These are phyloP conservation scores for Antechinus flavipes DNA, from an alignment of 2,113 vertebrate species.

Conservation along the genomic window DNA sequence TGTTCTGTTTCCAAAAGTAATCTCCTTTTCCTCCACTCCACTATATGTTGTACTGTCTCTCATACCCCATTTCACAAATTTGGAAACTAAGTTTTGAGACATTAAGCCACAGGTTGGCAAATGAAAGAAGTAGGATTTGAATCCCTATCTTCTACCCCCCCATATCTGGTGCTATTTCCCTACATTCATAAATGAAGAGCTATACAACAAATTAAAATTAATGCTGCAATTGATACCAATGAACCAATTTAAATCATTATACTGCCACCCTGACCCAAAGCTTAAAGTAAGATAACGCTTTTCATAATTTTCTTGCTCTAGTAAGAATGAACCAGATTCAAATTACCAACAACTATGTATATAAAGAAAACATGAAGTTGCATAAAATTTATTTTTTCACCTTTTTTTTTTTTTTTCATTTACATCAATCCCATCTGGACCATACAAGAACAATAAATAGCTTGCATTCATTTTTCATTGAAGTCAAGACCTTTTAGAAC, in stretches of 20 bases:
- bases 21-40: not conserved
- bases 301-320: not conserved
- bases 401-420: constrained; percentile 76
- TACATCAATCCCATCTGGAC: constrained; percentile 75
- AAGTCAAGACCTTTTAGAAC: constrained; percentile 31
- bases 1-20: not conserved
- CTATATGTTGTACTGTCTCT: not conserved
- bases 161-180: not conserved
- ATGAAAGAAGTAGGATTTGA: not conserved
- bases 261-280: not conserved
- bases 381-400: constrained; percentile 77
- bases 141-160: not conserved
- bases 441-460: constrained; percentile 79
- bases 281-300: not conserved
- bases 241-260: not conserved
- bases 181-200: not conserved
- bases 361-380: constrained; percentile 65
- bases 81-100: not conserved
- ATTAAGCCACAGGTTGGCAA: not conserved
- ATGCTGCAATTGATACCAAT: not conserved
- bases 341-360: not conserved
- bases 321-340: not conserved
- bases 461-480: constrained; percentile 66
- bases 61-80: not conserved
- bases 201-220: not conserved